A percentile compares a stretch with the other conserved stretches of the same genome.
Conservation (phyloP, 2,113 vertebrate species). For the human region DNA sequence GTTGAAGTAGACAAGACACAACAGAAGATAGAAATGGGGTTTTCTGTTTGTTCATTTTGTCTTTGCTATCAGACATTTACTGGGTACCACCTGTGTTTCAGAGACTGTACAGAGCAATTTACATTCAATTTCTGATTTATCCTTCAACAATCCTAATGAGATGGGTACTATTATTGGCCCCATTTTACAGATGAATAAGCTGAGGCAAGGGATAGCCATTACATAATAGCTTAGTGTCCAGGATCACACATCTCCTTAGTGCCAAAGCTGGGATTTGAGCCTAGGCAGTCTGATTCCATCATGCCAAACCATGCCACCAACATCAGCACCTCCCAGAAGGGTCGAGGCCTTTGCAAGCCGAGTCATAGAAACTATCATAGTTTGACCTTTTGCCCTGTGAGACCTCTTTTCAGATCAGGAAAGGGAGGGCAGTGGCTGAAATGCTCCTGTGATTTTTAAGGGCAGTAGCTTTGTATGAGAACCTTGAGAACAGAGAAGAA, state of each 20-base stretch:
- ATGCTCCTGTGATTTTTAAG: slow-evolving; percentile 14
- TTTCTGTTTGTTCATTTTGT: not conserved
- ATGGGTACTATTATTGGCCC: not conserved
- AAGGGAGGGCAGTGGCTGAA: not conserved
- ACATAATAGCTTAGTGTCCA: not conserved
- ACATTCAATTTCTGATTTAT: slow-evolving; percentile 23
- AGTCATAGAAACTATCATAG: slow-evolving; percentile 5
- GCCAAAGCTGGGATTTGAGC: not conserved
- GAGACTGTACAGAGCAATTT: not conserved
- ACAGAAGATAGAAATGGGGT: not conserved
- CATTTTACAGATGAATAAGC: slow-evolving; percentile 31
- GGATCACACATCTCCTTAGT: not conserved
- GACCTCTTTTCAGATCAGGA: slow-evolving; percentile 4
- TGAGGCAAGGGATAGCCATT: not conserved
- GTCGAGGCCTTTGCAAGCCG: not conserved
- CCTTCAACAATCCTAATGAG: not conserved
- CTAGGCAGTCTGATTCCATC: not conserved
- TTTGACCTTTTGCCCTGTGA: not conserved
- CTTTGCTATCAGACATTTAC: slow-evolving; percentile 16
- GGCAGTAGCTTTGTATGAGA: not conserved
- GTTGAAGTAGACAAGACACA: not conserved
- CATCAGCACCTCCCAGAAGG: not conserved
- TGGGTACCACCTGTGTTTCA: not conserved
- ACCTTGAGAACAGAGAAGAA: not conserved
- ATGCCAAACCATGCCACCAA: not conserved